These are phyloP conservation scores for Athalia rosae DNA, from an alignment of 2,888 invertebrate genomes.

Conservation along the genomic window DNA sequence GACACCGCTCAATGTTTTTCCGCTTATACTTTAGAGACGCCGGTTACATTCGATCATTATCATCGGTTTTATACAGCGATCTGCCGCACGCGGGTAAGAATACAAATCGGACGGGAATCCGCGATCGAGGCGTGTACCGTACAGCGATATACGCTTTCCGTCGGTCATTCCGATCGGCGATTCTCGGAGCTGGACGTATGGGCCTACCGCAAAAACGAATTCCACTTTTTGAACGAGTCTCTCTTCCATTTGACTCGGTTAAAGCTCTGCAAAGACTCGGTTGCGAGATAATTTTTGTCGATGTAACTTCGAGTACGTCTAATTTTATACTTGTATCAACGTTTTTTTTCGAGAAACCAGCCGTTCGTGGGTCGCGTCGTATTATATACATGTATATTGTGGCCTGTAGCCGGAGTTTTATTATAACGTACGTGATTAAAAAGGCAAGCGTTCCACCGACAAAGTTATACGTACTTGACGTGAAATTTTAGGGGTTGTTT, in stretches of 20 bases:
- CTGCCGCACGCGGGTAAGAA: background rate
- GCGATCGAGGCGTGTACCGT: conserved; percentile 2
- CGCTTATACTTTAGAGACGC: background rate
- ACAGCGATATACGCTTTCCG: conserved; percentile 5
- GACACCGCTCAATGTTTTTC: no score
- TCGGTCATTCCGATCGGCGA: conserved; percentile 37
- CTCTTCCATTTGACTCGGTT: no score
- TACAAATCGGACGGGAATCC: background rate
- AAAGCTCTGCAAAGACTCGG: no score
- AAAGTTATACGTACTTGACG: conserved; percentile 6
- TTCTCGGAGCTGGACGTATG: background rate
- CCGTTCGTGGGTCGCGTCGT: background rate
- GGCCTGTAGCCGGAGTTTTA: background rate
- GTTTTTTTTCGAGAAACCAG: background rate
- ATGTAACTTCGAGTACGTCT: background rate
- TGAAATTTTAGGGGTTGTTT: conserved; percentile 20
- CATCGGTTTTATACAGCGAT: background rate
- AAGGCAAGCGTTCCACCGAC: conserved; percentile 18
- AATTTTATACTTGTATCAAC: background rate
- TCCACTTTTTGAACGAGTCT: no score
- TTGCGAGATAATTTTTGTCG: no score
- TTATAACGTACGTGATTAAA: background rate
- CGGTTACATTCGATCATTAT: background rate
- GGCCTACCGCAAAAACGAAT: background rate
- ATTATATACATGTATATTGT: no score